Evolutionary conservation across 2,888 invertebrate genomes (phyloP).

Genomic region (Agrotis ipsilon): DNA sequence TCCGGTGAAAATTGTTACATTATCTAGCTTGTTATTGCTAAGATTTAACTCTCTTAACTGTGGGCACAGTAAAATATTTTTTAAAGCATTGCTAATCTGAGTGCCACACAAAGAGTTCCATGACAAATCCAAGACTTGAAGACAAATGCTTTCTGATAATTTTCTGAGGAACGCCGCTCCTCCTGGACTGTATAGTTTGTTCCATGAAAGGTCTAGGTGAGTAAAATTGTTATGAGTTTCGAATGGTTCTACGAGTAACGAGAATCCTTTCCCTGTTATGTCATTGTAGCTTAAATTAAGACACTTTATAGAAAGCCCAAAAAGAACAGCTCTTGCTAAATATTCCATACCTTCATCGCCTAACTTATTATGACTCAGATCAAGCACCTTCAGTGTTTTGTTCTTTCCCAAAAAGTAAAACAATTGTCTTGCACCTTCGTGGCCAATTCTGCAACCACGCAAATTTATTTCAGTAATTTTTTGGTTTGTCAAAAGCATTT

Average conservation of each 20-base stretch:
- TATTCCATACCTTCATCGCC: constrained; percentile 73
- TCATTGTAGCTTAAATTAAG: constrained; percentile 78
- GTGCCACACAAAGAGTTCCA: constrained; percentile 78
- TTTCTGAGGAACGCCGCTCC: constrained; percentile 67
- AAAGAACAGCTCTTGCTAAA: constrained; percentile 70
- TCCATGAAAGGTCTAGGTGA: constrained; percentile 81
- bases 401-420: constrained; percentile 71
- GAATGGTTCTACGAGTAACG: constrained; percentile 72
- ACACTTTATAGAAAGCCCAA: constrained; percentile 71
- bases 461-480: constrained; percentile 76
- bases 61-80: constrained; percentile 69
- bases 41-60: constrained; percentile 73
- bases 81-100: constrained; percentile 72
- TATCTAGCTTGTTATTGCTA: constrained; percentile 77
- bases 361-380: constrained; percentile 76
- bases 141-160: constrained; percentile 70
- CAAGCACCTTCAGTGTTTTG: constrained; percentile 69
- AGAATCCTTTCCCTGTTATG: constrained; percentile 73
- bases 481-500: constrained; percentile 76
- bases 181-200: constrained; percentile 72
- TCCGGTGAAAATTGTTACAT: constrained; percentile 63
- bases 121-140: constrained; percentile 77
- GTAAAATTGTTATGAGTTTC: constrained; percentile 77
- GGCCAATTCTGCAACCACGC: constrained; percentile 81
- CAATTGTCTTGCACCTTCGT: constrained; percentile 71